These are phyloP conservation scores for Cavia aperea DNA, from an alignment of 2,113 vertebrate genomes.

Conservation along the genomic window DNA sequence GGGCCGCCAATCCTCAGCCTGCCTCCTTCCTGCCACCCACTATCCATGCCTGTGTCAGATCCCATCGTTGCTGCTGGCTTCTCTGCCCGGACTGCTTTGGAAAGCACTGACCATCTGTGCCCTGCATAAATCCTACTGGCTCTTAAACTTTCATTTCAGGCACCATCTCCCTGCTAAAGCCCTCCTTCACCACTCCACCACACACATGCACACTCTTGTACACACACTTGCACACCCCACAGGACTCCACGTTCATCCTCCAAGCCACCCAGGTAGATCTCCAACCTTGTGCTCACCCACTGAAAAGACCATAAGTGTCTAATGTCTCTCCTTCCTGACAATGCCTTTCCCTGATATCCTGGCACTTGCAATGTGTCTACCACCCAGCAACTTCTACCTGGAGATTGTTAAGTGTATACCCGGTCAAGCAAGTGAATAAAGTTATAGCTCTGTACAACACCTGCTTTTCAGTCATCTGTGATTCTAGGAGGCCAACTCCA, in stretches of 20 bases:
- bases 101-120: no score
- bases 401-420: background rate
- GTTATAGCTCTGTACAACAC: background rate
- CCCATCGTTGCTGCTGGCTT: background rate
- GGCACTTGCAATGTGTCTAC: background rate
- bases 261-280: background rate
- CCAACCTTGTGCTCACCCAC: background rate
- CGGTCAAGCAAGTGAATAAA: background rate
- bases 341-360: background rate
- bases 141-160: background rate
- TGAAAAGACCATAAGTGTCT: background rate
- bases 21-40: background rate
- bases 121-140: background rate
- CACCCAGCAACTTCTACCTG: accelerated
- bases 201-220: background rate
- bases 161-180: background rate
- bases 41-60: accelerated
- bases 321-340: background rate
- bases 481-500: background rate
- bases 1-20: background rate
- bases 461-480: background rate
- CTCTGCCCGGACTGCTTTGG: background rate
- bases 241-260: background rate
- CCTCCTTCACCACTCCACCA: background rate
- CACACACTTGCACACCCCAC: background rate